Evolutionary conservation across 2,113 vertebrate genomes (phyloP).

Genomic region (Sprattus sprattus): DNA sequence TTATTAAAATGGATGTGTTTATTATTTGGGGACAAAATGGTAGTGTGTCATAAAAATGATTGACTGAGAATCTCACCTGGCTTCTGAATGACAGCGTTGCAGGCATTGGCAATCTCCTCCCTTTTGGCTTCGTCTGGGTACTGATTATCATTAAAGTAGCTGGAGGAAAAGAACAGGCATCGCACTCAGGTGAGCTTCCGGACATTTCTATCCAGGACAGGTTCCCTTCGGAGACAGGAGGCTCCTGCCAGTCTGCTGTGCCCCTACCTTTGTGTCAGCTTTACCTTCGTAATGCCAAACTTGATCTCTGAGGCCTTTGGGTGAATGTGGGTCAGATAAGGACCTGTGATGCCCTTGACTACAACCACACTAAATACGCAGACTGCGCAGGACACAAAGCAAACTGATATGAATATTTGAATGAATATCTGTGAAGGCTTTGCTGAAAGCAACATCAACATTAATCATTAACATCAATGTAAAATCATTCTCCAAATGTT

Average conservation of each 20-base stretch:
- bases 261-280: neutral
- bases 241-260: neutral
- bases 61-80: conserved; percentile 76
- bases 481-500: no score
- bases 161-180: conserved; percentile 48
- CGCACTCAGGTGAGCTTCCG: neutral
- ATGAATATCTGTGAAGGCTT: no score
- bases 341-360: no score
- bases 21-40: neutral
- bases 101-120: conserved; percentile 96
- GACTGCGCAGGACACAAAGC: no score
- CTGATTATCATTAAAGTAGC: conserved; percentile 98
- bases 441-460: no score
- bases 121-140: conserved; percentile 97
- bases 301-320: neutral
- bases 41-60: neutral
- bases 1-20: neutral
- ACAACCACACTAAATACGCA: no score
- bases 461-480: no score
- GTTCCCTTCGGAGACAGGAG: neutral
- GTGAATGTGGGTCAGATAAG: neutral
- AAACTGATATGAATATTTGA: no score
- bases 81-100: conserved; percentile 96
- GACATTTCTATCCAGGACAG: neutral
- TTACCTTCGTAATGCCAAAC: neutral